Conservation (phyloP, 1,140 invertebrate species). For the Bombus pyrosoma region DNA sequence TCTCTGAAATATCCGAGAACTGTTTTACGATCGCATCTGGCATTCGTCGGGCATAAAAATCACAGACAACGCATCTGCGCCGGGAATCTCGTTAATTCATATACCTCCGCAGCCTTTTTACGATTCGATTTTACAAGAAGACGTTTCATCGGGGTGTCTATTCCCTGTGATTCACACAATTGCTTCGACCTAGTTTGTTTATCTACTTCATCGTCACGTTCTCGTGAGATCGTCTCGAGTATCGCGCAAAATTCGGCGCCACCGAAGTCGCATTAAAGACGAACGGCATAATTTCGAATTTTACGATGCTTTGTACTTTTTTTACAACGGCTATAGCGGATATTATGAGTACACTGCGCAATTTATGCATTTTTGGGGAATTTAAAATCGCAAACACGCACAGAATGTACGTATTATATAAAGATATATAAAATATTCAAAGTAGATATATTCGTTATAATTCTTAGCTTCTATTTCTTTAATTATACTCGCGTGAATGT, state of each 20-base stretch:
- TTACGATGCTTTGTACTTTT: not conserved
- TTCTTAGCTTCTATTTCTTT: too few relatives aligned
- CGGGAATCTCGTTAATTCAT: conserved; percentile 17
- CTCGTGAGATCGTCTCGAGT: not conserved
- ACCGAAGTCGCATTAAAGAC: not conserved
- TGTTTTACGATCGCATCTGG: conserved; percentile 4
- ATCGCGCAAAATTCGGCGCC: conserved; percentile 7
- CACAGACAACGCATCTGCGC: not conserved
- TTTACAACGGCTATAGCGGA: too few relatives aligned
- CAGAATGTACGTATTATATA: too few relatives aligned
- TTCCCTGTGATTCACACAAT: not conserved
- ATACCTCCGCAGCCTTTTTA: not conserved
- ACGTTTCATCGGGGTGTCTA: not conserved
- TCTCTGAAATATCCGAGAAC: not conserved
- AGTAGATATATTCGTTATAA: too few relatives aligned
- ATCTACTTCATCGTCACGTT: not conserved
- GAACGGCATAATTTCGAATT: not conserved
- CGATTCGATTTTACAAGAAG: conserved; percentile 1
- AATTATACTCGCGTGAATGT: too few relatives aligned
- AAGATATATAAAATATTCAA: too few relatives aligned
- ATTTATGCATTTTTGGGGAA: not conserved
- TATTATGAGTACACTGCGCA: not conserved
- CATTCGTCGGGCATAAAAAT: conserved; percentile 17
- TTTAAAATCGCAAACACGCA: not conserved
- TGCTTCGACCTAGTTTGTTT: not conserved